Conservation (phyloP, 2,888 invertebrate species). For the Lagria hirta region DNA sequence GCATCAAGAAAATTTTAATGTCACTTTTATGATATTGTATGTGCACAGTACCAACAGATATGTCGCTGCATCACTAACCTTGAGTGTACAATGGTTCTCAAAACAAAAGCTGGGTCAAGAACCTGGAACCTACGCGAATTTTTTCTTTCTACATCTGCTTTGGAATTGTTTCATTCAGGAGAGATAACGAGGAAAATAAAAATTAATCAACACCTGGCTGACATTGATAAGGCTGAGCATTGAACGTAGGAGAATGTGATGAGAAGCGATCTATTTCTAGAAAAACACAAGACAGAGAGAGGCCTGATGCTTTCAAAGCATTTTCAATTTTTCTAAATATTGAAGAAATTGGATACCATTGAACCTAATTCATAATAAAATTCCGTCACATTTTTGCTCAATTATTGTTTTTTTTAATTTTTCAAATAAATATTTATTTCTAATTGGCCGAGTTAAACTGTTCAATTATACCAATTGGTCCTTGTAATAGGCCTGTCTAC, state of each 20-base stretch:
- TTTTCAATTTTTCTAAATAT: conserved; percentile 33
- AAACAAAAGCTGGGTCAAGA: conserved; percentile 49
- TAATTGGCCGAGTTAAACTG: too few relatives aligned
- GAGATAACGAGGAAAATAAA: conserved; percentile 32
- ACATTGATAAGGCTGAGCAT: conserved; percentile 34
- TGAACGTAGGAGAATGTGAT: conserved; percentile 42
- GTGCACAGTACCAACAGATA: conserved; percentile 29
- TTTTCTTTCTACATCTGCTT: conserved; percentile 26
- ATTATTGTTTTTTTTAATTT: too few relatives aligned
- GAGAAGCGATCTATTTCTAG: conserved; percentile 35
- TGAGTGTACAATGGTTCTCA: conserved; percentile 44
- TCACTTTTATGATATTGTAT: conserved; percentile 31
- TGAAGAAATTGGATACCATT: conserved; percentile 30
- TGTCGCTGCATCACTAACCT: conserved; percentile 40
- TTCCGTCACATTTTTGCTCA: too few relatives aligned
- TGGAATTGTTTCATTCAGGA: conserved; percentile 30
- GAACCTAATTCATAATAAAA: too few relatives aligned
- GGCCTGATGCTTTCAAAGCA: conserved; percentile 25
- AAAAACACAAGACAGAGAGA: too few relatives aligned
- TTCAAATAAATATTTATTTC: too few relatives aligned
- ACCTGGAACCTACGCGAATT: conserved; percentile 40
- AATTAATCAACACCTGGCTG: conserved; percentile 38
- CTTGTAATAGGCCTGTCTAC: too few relatives aligned
- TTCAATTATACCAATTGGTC: too few relatives aligned
- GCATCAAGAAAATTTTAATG: conserved; percentile 28